Conservation (phyloP, 2,888 invertebrate species). For the Agrochola macilenta region DNA sequence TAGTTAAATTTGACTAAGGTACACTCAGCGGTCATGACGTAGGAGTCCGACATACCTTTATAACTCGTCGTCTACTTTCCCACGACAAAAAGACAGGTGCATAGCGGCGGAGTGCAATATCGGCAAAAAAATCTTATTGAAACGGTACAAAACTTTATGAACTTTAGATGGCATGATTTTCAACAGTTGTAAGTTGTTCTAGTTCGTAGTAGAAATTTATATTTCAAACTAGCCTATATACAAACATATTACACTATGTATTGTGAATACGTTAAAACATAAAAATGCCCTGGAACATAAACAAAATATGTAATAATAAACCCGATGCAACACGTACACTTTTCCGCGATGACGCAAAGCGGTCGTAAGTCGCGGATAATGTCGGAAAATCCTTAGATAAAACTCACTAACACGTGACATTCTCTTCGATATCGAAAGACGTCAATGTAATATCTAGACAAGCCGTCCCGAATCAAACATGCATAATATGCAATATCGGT, state of each 20-base stretch:
- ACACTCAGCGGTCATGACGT: conserved; percentile 3
- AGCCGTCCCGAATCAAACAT: conserved; percentile 23
- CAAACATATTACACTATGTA: background rate
- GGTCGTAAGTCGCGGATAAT: conserved; percentile 37
- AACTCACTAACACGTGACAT: conserved; percentile 25
- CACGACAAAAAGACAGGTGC: conserved; percentile 32
- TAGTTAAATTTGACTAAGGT: background rate
- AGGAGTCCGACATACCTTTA: background rate
- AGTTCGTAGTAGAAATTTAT: background rate
- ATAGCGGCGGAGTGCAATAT: conserved; percentile 14
- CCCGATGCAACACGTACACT: conserved; percentile 35
- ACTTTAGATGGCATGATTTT: background rate
- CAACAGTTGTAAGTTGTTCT: background rate
- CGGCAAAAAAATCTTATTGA: conserved; percentile 7
- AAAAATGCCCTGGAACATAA: conserved; percentile 25
- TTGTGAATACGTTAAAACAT: conserved; percentile 14
- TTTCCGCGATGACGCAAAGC: conserved; percentile 57
- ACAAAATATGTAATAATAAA: conserved; percentile 44
- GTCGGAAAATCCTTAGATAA: conserved; percentile 55
- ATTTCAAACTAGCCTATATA: background rate
- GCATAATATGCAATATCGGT: conserved; percentile 7
- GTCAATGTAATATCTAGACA: conserved; percentile 37
- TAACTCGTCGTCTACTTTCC: conserved; percentile 1
- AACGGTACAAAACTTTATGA: background rate
- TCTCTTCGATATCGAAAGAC: conserved; percentile 23